Conservation (phyloP, 30 jellyfish, hydroid and myxozoan species). For the Nemopilema nomurai region DNA sequence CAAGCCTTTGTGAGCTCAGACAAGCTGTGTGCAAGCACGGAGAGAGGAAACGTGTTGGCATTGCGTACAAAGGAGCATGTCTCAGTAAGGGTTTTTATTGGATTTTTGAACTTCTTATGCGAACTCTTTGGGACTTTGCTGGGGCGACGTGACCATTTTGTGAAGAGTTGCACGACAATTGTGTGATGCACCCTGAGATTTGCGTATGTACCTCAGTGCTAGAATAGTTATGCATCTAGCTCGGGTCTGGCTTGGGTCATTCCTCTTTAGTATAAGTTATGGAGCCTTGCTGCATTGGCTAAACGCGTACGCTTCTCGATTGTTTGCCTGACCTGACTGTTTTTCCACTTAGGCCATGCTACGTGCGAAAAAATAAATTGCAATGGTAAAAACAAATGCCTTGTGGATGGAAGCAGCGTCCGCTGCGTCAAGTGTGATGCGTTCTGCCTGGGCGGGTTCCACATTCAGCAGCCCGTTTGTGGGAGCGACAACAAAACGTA, state of each 20-base stretch:
- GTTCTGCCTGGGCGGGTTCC: slow-evolving; percentile 61
- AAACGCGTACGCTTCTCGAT: too few relatives aligned
- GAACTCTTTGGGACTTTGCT: not conserved
- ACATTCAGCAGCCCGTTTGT: slow-evolving; percentile 30
- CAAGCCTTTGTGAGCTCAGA: slow-evolving; percentile 53
- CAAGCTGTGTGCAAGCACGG: slow-evolving; percentile 61
- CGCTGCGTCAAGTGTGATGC: slow-evolving; percentile 68
- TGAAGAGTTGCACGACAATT: too few relatives aligned
- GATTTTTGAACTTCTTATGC: not conserved
- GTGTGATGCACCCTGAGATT: too few relatives aligned
- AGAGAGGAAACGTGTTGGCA: slow-evolving; percentile 39
- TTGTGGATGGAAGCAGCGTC: slow-evolving; percentile 33
- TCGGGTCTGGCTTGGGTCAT: not conserved
- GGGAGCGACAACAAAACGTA: slow-evolving; percentile 69
- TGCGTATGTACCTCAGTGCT: too few relatives aligned
- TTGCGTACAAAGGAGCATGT: slow-evolving; percentile 66
- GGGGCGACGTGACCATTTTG: too few relatives aligned
- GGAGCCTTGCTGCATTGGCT: too few relatives aligned
- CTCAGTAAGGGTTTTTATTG: slow-evolving; percentile 18
- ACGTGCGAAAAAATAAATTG: slow-evolving; percentile 57
- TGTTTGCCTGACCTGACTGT: too few relatives aligned
- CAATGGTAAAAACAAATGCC: slow-evolving; percentile 39
- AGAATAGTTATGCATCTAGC: not conserved
- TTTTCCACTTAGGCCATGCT: slow-evolving; percentile 3
- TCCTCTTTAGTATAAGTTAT: not conserved